Conservation (phyloP, 2,113 vertebrate genomes). For the Crotophaga sulcirostris region DNA sequence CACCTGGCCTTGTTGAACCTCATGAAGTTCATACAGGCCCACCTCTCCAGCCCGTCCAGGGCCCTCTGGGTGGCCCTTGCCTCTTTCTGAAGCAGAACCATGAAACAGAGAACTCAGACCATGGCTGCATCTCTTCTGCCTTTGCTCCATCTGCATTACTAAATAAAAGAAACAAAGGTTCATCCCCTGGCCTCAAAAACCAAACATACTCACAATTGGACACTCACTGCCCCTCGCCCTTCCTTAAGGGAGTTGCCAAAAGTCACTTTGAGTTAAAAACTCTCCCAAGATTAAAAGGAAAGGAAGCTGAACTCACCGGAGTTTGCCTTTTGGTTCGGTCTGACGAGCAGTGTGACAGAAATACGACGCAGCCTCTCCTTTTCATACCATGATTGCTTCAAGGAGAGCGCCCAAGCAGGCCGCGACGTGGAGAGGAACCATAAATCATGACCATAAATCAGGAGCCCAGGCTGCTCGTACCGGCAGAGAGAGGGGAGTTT, state of each 20-base stretch:
- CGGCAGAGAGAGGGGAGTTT: not conserved
- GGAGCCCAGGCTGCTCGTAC: not conserved
- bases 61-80: too few relatives aligned
- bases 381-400: constrained; percentile 7
- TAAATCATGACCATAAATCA: constrained; percentile 32
- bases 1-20: too few relatives aligned
- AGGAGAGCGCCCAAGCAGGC: not conserved
- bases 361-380: not conserved
- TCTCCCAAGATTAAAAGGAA: not conserved
- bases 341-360: not conserved
- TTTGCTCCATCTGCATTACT: not conserved
- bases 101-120: not conserved
- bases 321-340: not conserved
- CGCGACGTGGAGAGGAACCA: not conserved
- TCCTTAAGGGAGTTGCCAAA: not conserved
- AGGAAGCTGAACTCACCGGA: not conserved
- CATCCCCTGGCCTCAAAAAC: not conserved
- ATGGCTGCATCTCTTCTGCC: not conserved
- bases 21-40: too few relatives aligned
- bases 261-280: not conserved
- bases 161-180: not conserved
- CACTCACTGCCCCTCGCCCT: not conserved
- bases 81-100: not conserved
- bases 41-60: too few relatives aligned
- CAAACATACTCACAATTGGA: fast-evolving